These are phyloP conservation scores for Gavia stellata DNA, from an alignment of 2,113 vertebrate genomes.

Conservation along the genomic window DNA sequence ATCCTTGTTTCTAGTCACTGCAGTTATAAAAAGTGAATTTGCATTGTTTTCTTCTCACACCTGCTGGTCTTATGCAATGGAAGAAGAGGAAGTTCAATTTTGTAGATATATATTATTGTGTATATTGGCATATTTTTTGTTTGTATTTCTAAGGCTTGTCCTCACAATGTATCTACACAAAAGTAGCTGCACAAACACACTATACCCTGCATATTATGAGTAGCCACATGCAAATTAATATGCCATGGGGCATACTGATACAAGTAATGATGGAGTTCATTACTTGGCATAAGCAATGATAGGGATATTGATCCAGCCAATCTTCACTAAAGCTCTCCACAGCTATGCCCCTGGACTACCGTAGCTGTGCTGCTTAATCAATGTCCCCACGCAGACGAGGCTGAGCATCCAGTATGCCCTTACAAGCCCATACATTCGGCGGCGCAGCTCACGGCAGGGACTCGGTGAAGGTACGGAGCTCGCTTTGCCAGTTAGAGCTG, in stretches of 20 bases:
- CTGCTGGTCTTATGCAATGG: neutral
- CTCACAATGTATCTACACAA: neutral
- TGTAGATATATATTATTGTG: neutral
- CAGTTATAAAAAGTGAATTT: neutral
- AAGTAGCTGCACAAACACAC: neutral
- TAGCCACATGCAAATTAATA: neutral
- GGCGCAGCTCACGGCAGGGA: fast-evolving
- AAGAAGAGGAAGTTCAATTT: neutral
- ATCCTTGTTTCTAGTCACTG: neutral
- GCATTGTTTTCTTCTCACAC: neutral
- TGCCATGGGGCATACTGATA: neutral
- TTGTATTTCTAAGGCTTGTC: neutral
- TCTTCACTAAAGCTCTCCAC: neutral
- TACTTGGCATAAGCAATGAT: neutral
- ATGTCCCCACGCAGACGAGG: fast-evolving
- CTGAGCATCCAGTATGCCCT: neutral
- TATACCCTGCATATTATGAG: neutral
- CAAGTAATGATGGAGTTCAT: neutral
- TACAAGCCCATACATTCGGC: fast-evolving
- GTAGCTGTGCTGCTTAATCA: neutral
- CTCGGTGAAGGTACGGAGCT: neutral
- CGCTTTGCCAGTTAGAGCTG: neutral
- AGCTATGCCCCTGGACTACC: neutral
- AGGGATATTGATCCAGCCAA: neutral
- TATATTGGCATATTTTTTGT: neutral